Base-by-base conservation (phyloP, 1,140 invertebrate genomes). In the Pseudomyrmex sp. region DNA sequence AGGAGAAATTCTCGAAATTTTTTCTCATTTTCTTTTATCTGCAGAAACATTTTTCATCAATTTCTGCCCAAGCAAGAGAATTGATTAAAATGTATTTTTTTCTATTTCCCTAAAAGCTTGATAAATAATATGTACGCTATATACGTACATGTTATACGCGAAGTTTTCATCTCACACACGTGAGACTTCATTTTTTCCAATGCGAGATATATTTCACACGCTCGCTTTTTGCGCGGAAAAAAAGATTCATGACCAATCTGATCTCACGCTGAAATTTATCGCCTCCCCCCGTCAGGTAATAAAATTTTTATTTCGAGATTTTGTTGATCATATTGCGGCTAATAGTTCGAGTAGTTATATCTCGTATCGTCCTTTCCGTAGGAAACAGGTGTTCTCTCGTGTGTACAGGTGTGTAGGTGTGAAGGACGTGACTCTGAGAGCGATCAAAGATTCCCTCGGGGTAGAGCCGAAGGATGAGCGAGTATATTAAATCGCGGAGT, bases 271-370 rank as follows among this genome's bases (percentile, higher is more conserved):
- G 50, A n/a, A 70, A 13, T 70, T 70, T 70, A 70, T 52, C 26
- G 68, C 23, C 0, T 1, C 20, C 20, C 1, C 50, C 50, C 50
- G 44, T 13, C 65, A 18, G 65, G 65, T n/a, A 26, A 63, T 75
- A 61, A 75, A 75, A 54, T 80, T 80, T 80, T 80, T 80, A 80
- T 72, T 80, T 80, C 74, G 74, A 26, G 48, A 54, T 46, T 59
- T 66, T 13, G 76, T 59, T 80, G 76, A 80, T 20, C 54, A 80
- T 80, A 72, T 80, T 80, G 76, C 66, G 76, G 54, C 5, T 35
- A 35, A 35, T 72, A 72, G 66, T 70, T 72, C 66, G 66, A 10
- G 66, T n/a, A 54, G 54, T 70, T 59, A 68, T 68, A 26, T 8
- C 63, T 77, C 35, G 48, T 44, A 48, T 18, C n/a, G 63, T n/a